Evolutionary conservation across 2,113 vertebrate species (phyloP).

Genomic region (Catharus minimus): DNA sequence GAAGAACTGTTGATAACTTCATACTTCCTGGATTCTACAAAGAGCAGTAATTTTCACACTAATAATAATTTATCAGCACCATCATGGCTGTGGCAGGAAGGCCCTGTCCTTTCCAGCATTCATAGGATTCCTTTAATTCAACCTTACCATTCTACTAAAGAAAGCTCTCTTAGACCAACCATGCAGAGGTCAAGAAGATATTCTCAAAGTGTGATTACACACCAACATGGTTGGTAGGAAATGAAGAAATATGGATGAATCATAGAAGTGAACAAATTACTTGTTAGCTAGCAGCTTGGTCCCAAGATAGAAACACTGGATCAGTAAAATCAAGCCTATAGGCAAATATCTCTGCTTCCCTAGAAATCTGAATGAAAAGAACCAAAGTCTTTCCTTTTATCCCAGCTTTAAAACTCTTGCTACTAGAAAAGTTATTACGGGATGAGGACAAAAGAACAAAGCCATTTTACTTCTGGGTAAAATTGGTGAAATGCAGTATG

Average conservation of each 20-base stretch:
- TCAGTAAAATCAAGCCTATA: neutral
- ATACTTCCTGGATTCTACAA: neutral
- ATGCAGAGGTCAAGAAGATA: neutral
- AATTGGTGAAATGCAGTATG: neutral
- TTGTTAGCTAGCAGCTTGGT: neutral
- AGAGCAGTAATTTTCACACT: neutral
- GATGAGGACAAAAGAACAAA: neutral
- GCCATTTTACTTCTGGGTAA: neutral
- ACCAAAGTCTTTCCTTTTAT: neutral
- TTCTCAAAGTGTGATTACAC: neutral
- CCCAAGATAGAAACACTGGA: neutral
- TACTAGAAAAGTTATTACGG: neutral
- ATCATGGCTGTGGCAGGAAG: neutral
- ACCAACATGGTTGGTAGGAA: neutral
- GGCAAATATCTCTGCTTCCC: neutral
- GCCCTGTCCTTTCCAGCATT: neutral
- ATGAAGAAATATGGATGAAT: neutral
- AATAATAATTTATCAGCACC: neutral
- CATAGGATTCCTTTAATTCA: neutral
- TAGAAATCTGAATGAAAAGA: neutral
- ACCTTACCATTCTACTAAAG: neutral
- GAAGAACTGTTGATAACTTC: neutral
- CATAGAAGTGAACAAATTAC: neutral
- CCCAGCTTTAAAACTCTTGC: neutral
- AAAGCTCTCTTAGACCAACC: neutral